Conservation (phyloP, 2,797 vertebrate species). For the Schizothorax lantsangensis region DNA sequence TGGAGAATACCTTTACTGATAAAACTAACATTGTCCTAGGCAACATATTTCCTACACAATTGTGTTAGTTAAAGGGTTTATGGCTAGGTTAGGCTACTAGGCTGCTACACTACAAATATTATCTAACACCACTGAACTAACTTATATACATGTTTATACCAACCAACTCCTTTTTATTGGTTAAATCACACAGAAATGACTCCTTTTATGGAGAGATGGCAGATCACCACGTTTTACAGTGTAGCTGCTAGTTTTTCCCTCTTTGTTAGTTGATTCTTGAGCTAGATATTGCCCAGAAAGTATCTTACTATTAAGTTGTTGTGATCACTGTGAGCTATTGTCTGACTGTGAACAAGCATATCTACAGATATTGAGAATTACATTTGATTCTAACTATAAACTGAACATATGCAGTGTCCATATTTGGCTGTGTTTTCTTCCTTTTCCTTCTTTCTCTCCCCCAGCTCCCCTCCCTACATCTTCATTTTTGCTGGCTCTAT, state of each 20-base stretch:
- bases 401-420: background rate
- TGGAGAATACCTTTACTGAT: background rate
- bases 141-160: background rate
- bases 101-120: background rate
- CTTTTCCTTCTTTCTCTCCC: slow-evolving; percentile 1
- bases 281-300: background rate
- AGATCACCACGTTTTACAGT: background rate
- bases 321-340: background rate
- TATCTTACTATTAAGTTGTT: background rate
- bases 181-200: no score
- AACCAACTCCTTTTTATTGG: no score
- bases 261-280: background rate
- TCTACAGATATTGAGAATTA: background rate
- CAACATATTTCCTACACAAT: background rate
- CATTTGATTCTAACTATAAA: background rate
- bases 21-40: no score
- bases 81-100: background rate
- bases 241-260: background rate
- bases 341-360: background rate
- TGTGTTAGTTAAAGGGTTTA: background rate
- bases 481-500: slow-evolving; percentile 64
- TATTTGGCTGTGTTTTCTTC: slow-evolving; percentile 6
- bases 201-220: background rate
- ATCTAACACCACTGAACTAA: background rate
- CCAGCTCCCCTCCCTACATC: slow-evolving; percentile 1